A percentile compares a stretch with the other conserved stretches of the same genome.
Conservation (phyloP, 2,797 vertebrate species). For the Coracias cyanogaster region DNA sequence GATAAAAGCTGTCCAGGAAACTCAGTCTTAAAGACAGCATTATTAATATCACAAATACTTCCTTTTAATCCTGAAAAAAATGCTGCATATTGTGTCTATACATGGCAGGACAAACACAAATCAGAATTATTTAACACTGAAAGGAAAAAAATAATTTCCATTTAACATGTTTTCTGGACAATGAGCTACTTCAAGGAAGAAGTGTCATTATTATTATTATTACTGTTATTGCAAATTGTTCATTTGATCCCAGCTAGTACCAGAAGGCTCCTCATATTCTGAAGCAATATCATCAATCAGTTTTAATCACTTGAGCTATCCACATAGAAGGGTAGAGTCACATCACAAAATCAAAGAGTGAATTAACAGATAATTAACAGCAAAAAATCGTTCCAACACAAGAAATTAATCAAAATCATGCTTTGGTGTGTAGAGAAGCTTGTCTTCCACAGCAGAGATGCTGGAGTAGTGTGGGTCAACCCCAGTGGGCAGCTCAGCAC, state of each 20-base stretch:
- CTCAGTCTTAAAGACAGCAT: neutral
- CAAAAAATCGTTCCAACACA: neutral
- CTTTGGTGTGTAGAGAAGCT: rapidly evolving
- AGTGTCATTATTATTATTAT: neutral
- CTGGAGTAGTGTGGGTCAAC: neutral
- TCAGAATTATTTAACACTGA: neutral
- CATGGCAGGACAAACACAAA: rapidly evolving
- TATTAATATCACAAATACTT: neutral
- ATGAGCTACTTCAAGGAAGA: neutral
- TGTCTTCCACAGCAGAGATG: neutral
- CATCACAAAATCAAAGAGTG: neutral
- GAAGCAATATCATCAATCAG: neutral
- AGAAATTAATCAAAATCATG: neutral
- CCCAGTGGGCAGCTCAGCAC: neutral
- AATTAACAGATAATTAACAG: neutral
- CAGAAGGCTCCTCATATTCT: neutral
- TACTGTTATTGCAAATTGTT: neutral
- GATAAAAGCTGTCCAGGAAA: neutral
- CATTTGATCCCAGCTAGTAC: neutral
- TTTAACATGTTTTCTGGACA: neutral
- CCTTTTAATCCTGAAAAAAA: neutral
- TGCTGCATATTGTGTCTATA: neutral
- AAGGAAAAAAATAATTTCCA: neutral
- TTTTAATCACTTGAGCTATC: neutral
- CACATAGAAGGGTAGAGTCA: neutral